These are phyloP conservation scores for Ciconia nigra DNA, from an alignment of 2,797 vertebrate genomes.

Conservation along the genomic window DNA sequence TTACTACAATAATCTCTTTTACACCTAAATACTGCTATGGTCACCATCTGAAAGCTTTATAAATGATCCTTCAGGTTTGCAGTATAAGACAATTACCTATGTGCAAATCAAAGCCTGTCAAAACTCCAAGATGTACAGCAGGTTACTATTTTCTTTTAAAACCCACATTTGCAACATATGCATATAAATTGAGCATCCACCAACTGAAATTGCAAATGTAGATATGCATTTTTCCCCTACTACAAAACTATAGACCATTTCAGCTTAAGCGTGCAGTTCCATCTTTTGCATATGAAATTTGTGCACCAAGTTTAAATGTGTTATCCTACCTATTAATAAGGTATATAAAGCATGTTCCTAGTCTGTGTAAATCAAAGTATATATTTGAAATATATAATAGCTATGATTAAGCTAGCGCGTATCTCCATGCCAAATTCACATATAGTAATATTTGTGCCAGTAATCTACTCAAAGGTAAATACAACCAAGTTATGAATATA, in stretches of 20 bases:
- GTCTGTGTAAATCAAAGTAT: neutral
- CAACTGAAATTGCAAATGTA: neutral
- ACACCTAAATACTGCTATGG: neutral
- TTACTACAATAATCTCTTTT: constrained; percentile 55
- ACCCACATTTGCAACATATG: neutral
- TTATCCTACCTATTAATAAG: neutral
- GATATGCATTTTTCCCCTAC: neutral
- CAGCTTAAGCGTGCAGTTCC: neutral
- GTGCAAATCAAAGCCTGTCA: constrained; percentile 1
- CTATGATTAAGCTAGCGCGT: neutral
- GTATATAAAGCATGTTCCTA: neutral
- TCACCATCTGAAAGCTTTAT: constrained; percentile 57
- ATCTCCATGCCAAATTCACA: neutral
- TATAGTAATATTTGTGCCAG: neutral
- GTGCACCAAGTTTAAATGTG: neutral
- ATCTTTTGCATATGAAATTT: neutral
- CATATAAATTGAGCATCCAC: neutral
- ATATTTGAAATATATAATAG: neutral
- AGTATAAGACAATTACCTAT: neutral
- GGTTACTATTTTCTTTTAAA: neutral
- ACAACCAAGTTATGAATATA: neutral
- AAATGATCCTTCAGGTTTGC: constrained; percentile 8
- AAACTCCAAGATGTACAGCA: neutral
- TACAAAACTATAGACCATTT: neutral
- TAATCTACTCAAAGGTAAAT: neutral